Conservation (phyloP, 2,113 vertebrate genomes). For the Lutjanus erythropterus region DNA sequence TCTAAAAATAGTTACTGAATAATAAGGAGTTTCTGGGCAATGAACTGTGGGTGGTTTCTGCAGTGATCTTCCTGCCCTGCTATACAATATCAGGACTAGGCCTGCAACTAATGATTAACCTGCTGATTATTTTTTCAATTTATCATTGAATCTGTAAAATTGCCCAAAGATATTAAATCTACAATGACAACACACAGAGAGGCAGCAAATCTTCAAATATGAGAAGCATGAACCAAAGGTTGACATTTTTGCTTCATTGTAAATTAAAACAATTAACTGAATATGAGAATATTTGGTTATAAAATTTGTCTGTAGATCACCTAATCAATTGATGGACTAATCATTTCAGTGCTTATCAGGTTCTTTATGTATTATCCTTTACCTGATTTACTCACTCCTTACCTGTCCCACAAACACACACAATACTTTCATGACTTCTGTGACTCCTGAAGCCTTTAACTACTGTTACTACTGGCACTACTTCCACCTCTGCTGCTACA, state of each 20-base stretch:
- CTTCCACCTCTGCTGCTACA: background rate
- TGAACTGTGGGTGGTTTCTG: too few relatives aligned
- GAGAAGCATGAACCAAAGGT: background rate
- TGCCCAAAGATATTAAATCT: background rate
- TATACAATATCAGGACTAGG: too few relatives aligned
- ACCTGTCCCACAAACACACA: background rate
- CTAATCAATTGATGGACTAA: background rate
- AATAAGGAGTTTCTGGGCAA: too few relatives aligned
- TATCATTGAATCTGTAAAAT: background rate
- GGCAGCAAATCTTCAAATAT: background rate
- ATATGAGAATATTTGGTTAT: background rate
- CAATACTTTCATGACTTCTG: background rate
- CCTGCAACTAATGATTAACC: background rate
- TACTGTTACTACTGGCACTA: background rate
- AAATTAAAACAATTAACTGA: background rate
- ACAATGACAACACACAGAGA: background rate
- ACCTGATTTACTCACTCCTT: background rate
- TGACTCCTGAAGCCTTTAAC: background rate
- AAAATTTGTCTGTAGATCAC: background rate
- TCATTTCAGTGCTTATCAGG: background rate
- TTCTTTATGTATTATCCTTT: background rate
- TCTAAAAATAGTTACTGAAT: too few relatives aligned
- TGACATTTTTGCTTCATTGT: background rate
- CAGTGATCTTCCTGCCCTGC: too few relatives aligned
- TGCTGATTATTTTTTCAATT: background rate